Conservation (phyloP, 2,113 vertebrate species). For the Saimiri boliviensis region DNA sequence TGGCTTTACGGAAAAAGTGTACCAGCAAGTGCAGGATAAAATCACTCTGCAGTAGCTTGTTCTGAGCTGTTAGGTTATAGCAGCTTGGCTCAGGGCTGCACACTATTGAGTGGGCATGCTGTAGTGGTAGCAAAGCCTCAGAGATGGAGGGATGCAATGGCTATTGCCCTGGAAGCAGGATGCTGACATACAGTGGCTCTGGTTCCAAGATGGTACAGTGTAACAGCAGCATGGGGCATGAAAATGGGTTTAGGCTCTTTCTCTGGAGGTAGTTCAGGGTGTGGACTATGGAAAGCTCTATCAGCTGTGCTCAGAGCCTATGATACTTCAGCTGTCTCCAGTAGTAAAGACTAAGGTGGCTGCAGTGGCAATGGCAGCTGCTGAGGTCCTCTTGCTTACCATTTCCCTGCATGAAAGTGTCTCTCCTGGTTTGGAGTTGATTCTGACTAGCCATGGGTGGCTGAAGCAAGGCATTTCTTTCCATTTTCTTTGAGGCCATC, state of each 20-base stretch:
- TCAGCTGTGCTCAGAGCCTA: background rate
- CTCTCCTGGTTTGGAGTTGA: background rate
- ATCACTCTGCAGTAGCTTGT: background rate
- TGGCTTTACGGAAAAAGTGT: background rate
- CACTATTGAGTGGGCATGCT: background rate
- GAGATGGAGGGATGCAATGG: background rate
- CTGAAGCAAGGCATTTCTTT: background rate
- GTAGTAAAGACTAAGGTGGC: background rate
- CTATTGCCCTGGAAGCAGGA: background rate
- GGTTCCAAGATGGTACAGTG: background rate
- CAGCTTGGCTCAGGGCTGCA: background rate
- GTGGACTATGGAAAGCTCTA: background rate
- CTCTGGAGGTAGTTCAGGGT: background rate
- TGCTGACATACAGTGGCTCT: background rate
- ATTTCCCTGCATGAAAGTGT: background rate
- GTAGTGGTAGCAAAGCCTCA: background rate
- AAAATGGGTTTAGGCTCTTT: background rate
- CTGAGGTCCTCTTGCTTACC: background rate
- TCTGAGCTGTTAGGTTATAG: background rate
- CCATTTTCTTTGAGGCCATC: background rate
- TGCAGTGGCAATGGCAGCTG: background rate
- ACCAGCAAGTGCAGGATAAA: background rate
- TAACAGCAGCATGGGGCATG: background rate
- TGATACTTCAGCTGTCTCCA: background rate
- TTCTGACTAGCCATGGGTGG: background rate